Evolutionary conservation across 2,113 vertebrate species (phyloP), one percentile per base, ranked within the genome.

Genomic region (Colistium nudipinnis): DNA sequence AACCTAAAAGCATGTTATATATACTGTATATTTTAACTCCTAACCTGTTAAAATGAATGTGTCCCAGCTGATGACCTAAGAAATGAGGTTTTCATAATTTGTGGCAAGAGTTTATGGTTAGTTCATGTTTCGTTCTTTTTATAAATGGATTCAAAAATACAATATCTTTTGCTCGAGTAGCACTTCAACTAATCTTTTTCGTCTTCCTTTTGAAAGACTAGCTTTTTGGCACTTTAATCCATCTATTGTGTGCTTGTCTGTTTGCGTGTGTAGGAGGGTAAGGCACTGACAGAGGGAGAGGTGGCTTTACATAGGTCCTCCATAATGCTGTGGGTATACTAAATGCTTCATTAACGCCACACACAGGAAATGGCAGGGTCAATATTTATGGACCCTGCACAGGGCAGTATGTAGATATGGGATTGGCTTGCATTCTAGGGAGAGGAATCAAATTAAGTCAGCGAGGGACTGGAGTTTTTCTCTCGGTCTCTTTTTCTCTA

Each of bases 331-430:
- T 85, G 76, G 82, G 78, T 88, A 83, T 85, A 90, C 85, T 89
- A 84, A 91, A 89, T 89, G 90, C 90, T 91, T 92, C 88, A 92
- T 91, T 92, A 92, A 89, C 81, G 84, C 84, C 82, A 86, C 88
- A 90, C 87, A 83, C 82, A 90, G 87, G 88, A 91, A 90, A 89
- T 71, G 66, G 74, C 80, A 82, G 84, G 86, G 89, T 92, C 91
- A 92, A 92, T 92, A 92, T 91, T 93, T 91, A 92, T 92, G 91
- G 90, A 92, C 88, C 87, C 72, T 67, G 71, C 54, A 59, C 78
- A 81, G 81, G 87, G 86, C 81, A 71, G 85, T 89, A 86, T 80
- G 87, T 76, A 88, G 87, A 89, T 89, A 82, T 66, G 45, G 80
- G 65, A 90, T 89, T 83, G 83, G 85, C 82, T 78, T 49, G 71